A percentile compares a stretch with the other conserved stretches of the same genome.
Conservation (phyloP, 2,113 vertebrate species). For the Desmodus rotundus region DNA sequence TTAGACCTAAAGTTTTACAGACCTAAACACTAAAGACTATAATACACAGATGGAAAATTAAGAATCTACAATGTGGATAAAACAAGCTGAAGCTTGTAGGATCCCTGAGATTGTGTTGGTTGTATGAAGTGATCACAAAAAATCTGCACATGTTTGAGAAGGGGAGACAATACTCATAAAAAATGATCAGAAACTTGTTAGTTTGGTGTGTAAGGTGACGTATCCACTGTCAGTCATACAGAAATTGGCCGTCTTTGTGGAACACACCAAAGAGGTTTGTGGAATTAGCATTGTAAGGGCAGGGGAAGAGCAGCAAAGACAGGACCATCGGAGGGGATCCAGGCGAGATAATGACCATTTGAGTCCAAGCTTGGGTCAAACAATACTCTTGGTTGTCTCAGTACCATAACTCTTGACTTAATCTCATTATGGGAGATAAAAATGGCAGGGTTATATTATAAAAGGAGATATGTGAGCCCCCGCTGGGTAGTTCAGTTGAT, state of each 20-base stretch:
- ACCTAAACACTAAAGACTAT: conserved; percentile 70
- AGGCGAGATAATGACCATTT: background rate
- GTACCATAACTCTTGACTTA: background rate
- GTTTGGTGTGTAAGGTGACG: background rate
- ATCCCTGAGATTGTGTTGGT: background rate
- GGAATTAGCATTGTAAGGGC: background rate
- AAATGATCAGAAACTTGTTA: background rate
- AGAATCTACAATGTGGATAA: conserved; percentile 54
- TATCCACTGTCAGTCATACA: background rate
- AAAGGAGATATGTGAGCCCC: background rate
- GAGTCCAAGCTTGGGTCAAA: background rate
- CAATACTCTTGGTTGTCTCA: background rate
- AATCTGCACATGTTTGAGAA: background rate
- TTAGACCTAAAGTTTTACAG: conserved; percentile 70
- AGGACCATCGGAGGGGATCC: background rate
- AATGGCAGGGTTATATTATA: background rate
- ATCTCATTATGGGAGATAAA: background rate
- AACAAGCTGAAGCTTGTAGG: background rate
- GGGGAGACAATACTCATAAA: background rate
- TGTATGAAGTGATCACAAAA: background rate
- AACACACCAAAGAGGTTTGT: background rate
- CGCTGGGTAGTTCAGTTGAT: no score
- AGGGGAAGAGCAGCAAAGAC: background rate
- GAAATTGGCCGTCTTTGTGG: background rate
- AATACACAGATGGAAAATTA: conserved; percentile 72